A percentile compares a stretch with the other conserved stretches of the same genome.
These are phyloP conservation scores for Pelodytes ibericus DNA, from an alignment of 2,797 vertebrate genomes.

Conservation along the genomic window DNA sequence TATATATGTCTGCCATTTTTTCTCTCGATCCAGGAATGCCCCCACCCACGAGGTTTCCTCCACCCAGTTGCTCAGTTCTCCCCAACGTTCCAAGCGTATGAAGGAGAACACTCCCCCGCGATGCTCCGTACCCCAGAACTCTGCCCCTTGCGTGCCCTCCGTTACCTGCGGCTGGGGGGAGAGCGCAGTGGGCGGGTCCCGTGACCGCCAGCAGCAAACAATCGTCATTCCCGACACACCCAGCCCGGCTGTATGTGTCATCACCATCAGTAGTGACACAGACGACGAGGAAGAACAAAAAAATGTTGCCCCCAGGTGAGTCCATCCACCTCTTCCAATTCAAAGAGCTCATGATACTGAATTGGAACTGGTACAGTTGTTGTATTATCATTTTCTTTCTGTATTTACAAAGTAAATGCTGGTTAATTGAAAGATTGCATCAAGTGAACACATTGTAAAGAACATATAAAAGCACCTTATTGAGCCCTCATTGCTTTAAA, in stretches of 20 bases:
- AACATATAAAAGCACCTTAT: too few species aligned
- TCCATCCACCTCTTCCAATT: too few species aligned
- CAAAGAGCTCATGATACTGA: too few species aligned
- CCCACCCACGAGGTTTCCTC: slow-evolving; percentile 93
- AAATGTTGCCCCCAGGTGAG: slow-evolving; percentile 86
- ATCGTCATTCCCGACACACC: slow-evolving; percentile 97
- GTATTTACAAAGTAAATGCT: too few species aligned
- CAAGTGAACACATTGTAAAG: too few species aligned
- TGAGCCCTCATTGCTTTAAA: too few species aligned
- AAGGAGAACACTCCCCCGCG: slow-evolving; percentile 98
- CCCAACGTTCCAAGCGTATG: slow-evolving; percentile 93
- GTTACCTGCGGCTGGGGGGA: slow-evolving; percentile 82
- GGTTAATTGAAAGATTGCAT: too few species aligned
- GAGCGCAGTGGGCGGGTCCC: slow-evolving; percentile 54
- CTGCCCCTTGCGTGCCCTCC: slow-evolving; percentile 77
- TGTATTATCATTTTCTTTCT: too few species aligned
- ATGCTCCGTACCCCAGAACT: slow-evolving; percentile 86
- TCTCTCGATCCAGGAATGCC: slow-evolving; percentile 79
- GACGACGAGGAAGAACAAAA: slow-evolving; percentile 97
- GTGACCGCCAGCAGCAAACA: slow-evolving; percentile 89
- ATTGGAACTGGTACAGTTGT: too few species aligned
- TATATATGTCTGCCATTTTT: neutral
- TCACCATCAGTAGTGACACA: slow-evolving; percentile 99
- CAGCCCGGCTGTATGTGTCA: slow-evolving; percentile 96
- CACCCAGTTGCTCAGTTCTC: slow-evolving; percentile 87